Percentiles rank a stretch among this genome's conserved stretches.
Conservation (phyloP, 2,797 vertebrate genomes). For the Spea hammondii region DNA sequence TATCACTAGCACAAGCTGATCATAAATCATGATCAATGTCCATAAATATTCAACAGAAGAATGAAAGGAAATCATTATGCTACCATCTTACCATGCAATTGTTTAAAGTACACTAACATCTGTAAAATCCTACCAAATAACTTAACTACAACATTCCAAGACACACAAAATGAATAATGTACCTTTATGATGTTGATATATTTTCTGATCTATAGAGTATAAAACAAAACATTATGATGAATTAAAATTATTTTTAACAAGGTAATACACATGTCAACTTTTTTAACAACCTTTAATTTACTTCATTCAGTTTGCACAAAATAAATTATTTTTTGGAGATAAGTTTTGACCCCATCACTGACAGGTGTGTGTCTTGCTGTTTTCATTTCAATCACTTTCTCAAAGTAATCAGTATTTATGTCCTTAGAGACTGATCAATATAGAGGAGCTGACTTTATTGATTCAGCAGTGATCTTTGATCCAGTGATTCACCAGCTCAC, state of each 20-base stretch:
- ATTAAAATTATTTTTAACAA: neutral
- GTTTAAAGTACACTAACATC: no score
- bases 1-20: no score
- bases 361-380: conserved; percentile 43
- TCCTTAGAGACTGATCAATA: conserved; percentile 44
- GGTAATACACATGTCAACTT: neutral
- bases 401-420: conserved; percentile 45
- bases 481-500: conserved; percentile 39
- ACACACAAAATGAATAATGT: no score
- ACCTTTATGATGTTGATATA: no score
- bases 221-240: neutral
- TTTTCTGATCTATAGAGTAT: no score
- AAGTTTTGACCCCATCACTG: conserved; percentile 47
- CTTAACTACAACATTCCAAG: no score
- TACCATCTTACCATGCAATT: no score
- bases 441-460: conserved; percentile 50
- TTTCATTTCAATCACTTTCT: conserved; percentile 43
- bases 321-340: conserved; percentile 35
- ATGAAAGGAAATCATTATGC: no score
- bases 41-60: no score
- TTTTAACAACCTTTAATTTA: neutral
- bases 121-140: no score
- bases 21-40: no score
- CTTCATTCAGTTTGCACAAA: neutral
- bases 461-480: conserved; percentile 49